These are phyloP conservation scores for Trididemnum clinides DNA, from an alignment of 23 tunicate species.

Conservation along the genomic window DNA sequence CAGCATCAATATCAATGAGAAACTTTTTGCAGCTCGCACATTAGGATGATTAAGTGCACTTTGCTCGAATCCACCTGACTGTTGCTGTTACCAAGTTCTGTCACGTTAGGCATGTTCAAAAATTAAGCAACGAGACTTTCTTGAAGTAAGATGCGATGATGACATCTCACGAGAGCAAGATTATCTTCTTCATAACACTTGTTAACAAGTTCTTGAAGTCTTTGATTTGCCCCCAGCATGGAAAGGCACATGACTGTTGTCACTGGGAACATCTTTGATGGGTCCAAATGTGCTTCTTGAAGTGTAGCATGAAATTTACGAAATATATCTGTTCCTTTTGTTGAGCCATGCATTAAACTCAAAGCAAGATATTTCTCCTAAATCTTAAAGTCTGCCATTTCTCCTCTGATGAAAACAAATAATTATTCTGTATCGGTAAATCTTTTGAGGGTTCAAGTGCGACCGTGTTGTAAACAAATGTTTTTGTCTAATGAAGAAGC, in stretches of 20 bases:
- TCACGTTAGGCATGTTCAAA: conserved; percentile 48
- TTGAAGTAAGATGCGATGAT: conserved; percentile 45
- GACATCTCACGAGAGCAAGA: conserved; percentile 60
- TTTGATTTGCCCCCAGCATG: conserved; percentile 61
- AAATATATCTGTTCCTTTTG: too few species aligned
- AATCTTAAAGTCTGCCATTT: conserved; percentile 48
- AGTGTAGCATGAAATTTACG: conserved; percentile 56
- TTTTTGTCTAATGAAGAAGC: conserved; percentile 8
- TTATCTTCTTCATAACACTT: conserved; percentile 46
- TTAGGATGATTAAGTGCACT: conserved; percentile 43
- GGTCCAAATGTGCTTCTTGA: conserved; percentile 51
- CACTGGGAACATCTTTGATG: conserved; percentile 36
- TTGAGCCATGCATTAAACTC: too few species aligned
- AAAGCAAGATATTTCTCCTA: conserved; percentile 41
- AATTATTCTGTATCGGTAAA: conserved; percentile 32
- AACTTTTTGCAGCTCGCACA: conserved; percentile 39
- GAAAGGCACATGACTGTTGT: conserved; percentile 57
- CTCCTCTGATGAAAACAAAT: conserved; percentile 35
- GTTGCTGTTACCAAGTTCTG: conserved; percentile 51
- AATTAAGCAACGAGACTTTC: conserved; percentile 60
- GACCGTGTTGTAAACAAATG: neutral
- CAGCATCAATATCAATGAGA: too few species aligned
- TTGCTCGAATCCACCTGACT: conserved; percentile 53
- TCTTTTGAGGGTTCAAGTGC: conserved; percentile 45
- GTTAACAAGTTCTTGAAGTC: conserved; percentile 52